Base-by-base conservation (phyloP, 2,797 vertebrate genomes). In the Melopsittacus undulatus region DNA sequence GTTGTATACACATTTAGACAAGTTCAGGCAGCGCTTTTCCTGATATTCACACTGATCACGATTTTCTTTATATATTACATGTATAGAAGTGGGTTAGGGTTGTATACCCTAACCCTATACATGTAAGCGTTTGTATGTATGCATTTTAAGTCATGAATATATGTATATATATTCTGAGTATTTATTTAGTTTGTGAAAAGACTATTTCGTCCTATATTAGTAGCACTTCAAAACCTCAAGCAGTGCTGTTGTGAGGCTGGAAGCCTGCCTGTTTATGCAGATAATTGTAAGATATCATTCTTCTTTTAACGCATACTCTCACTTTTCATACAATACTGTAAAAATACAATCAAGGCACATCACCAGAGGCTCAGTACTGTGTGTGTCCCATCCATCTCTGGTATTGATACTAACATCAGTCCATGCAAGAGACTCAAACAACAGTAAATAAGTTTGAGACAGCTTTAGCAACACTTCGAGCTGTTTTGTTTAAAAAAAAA, bases 401-500 rank as follows among this genome's bases (percentile, higher is more conserved):
- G 13, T 74, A 79, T 15, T 79, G 90, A 89, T 79, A 52, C 40
- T 48, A 90, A 76, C 63, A 76, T 62, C 74, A 68, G 56, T 27
- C 72, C 9, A 0, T 7, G 52, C 2, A 5, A 80, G 70, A 74
- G 52, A 54, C 52, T 67, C 78, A 77, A 90, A 85, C 27, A 92
- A 68, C 72, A 93, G 87, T 94, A 91, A 96, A 85, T 90, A 95
- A 94, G 61, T 85, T 87, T 89, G 83, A 93, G 83, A 83, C n/a
- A 67, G 81, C 83, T 96, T 95, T 92, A 96, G 92, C 89, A 96
- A 92, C 88, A 92, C 49, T 96, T 90, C 7, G 75, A 85, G 90
- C 92, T 96, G 93, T 90, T 94, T 94, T 96, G 92, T 76, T 96
- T 96, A 95, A 82, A 54, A 94, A 94, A 82, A 54, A 94, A 94